Conservation (phyloP, 2,888 invertebrate genomes). For the Ectemnius continuus region DNA sequence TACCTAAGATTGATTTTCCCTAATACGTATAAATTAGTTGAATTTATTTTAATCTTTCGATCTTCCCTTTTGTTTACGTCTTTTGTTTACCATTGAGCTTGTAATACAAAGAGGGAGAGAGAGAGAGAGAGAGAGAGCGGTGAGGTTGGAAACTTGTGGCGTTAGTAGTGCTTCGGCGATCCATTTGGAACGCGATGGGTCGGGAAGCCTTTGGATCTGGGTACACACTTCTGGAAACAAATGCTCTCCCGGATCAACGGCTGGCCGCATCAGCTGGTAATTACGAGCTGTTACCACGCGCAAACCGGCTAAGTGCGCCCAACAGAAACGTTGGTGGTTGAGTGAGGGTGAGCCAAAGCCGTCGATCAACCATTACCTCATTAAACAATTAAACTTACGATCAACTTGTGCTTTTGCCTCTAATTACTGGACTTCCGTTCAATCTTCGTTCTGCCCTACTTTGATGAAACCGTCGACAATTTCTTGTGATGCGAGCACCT, state of each 20-base stretch:
- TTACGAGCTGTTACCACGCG: conserved; percentile 62
- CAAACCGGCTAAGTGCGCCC: conserved; percentile 31
- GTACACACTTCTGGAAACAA: conserved; percentile 51
- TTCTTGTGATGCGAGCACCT: too few relatives aligned
- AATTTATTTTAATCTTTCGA: too few relatives aligned
- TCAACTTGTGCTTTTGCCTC: conserved; percentile 45
- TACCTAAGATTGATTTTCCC: too few relatives aligned
- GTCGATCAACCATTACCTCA: conserved; percentile 65
- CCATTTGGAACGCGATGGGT: conserved; percentile 32
- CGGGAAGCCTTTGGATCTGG: conserved; percentile 42
- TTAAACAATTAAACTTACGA: conserved; percentile 74
- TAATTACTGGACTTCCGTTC: conserved; percentile 50
- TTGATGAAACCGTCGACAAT: background rate
- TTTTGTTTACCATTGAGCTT: too few relatives aligned
- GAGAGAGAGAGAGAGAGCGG: background rate
- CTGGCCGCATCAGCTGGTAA: conserved; percentile 55
- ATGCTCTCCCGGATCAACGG: conserved; percentile 56
- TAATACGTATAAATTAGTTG: too few relatives aligned
- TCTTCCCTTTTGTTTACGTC: fast-evolving
- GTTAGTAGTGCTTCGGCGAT: conserved; percentile 41
- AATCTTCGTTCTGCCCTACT: conserved; percentile 49
- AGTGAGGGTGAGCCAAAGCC: conserved; percentile 22
- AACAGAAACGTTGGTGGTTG: conserved; percentile 28
- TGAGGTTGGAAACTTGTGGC: conserved; percentile 23
- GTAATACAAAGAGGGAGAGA: background rate